phyloP scores from a whole-genome alignment of 2,888 invertebrate genomes.

The Anthoptus insignis region DNA sequence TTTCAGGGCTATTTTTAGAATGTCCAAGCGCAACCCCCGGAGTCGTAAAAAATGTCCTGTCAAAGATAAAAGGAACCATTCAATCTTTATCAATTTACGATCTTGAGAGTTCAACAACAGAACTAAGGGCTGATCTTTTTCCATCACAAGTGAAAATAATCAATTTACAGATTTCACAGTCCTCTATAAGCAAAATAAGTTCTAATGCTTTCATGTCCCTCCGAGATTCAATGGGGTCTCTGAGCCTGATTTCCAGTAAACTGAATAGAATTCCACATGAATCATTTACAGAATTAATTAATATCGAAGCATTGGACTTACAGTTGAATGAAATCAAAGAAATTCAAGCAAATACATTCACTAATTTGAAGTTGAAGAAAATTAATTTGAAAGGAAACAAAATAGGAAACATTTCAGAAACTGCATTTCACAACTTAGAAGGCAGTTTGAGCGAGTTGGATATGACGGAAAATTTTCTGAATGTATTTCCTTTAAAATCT shows the following conservation, averaged over 20 bases:
- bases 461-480: conserved; percentile 95
- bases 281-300: conserved; percentile 90
- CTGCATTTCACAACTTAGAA: conserved; percentile 93
- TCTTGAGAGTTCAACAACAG: conserved; percentile 93
- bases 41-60: conserved; percentile 91
- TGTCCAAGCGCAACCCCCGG: conserved; percentile 94
- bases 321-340: conserved; percentile 95
- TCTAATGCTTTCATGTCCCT: conserved; percentile 90
- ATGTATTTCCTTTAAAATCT: conserved; percentile 93
- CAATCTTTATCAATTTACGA: conserved; percentile 97
- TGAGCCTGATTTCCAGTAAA: conserved; percentile 93
- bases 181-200: conserved; percentile 90
- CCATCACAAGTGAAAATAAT: conserved; percentile 90
- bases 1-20: conserved; percentile 93
- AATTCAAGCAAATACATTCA: conserved; percentile 94
- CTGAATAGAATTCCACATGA: conserved; percentile 92
- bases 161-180: conserved; percentile 93
- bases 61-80: conserved; percentile 89
- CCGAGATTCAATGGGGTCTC: conserved; percentile 90
- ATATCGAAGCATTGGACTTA: conserved; percentile 92
- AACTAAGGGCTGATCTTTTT: conserved; percentile 92
- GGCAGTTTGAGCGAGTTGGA: conserved; percentile 93
- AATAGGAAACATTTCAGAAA: conserved; percentile 93
- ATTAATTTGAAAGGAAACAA: conserved; percentile 95
- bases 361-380: conserved; percentile 93